Conservation (phyloP, 1,140 invertebrate genomes). For the Ladona fulva region DNA sequence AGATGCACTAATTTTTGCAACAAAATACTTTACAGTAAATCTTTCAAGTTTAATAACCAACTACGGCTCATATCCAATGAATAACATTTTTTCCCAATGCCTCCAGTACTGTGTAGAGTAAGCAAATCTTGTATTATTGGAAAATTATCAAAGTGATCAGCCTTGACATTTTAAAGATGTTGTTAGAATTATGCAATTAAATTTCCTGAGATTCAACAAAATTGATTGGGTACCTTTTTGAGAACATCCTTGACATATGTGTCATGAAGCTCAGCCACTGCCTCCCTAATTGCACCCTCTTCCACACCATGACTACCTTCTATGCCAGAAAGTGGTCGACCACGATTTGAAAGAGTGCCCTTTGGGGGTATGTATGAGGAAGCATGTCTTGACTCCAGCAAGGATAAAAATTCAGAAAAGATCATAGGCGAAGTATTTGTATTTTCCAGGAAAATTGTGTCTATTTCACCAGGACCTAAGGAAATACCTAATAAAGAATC, state of each 20-base stretch:
- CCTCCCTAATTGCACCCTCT: conserved; percentile 53
- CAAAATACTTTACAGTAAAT: too few species aligned
- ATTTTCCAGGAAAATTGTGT: conserved; percentile 42
- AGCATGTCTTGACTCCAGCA: not conserved
- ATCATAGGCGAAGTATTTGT: not conserved
- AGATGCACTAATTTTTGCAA: too few species aligned
- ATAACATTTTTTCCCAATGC: too few species aligned
- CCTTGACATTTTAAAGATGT: conserved; percentile 15
- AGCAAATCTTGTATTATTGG: too few species aligned
- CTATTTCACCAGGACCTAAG: conserved; percentile 58
- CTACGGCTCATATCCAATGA: too few species aligned
- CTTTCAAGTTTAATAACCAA: too few species aligned
- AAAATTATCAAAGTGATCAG: too few species aligned
- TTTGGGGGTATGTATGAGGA: not conserved
- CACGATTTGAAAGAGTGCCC: not conserved
- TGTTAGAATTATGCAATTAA: not conserved
- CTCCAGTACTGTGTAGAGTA: too few species aligned
- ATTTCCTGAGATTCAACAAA: conserved; percentile 10
- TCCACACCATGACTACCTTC: conserved; percentile 36
- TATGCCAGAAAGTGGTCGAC: not conserved
- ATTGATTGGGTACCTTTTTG: conserved; percentile 53
- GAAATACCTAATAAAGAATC: conserved; percentile 51
- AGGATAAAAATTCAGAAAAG: not conserved
- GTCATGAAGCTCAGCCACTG: conserved; percentile 63
- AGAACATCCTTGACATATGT: conserved; percentile 71